Base-by-base conservation (phyloP, 2,797 vertebrate genomes). In the Mus spretus region DNA sequence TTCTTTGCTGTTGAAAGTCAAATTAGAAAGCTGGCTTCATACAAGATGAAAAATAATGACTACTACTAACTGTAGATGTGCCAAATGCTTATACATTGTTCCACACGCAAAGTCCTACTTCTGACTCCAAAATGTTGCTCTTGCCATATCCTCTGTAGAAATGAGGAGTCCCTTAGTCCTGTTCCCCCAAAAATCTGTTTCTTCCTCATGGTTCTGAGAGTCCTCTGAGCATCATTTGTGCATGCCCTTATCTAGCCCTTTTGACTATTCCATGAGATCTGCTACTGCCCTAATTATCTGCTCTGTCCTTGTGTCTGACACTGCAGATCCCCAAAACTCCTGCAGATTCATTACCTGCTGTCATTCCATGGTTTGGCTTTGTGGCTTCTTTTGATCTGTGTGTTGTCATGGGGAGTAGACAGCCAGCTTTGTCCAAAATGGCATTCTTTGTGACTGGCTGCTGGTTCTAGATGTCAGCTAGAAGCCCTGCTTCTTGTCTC, bases 1-100 rank as follows among this genome's bases (percentile, higher is more conserved):
- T 79, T 91, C 40, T 75, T 91, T 95, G 94, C 63, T 93, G n/a
- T 31, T 91, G 44, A 77, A 53, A 44, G 20, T 67, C 15, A 89
- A 87, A 82, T 61, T 63, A 80, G 44, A n/a, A 53, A 28, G 9
- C 55, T 50, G 82, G 31, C 47, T 70, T 86, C 90, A 93, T 67
- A 84, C 55, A 89, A 90, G 19, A 13, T 9, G 77, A 37, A 81
- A 44, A 67, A 24, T 59, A 89, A 59, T 86, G 40, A 61, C 47
- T 86, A 47, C 50, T 79, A 15, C 6, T 78, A 72, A 34, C 28
- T 6, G 37, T 31, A 47, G 40, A 13, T 20, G 3, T 50, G 61
- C 26, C 81, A 14, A 44, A 19, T 9, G 28, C 10, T 34, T 61
- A 20, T 34, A 3, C 15, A 47, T 3, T 63, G 28, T 50, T 67